These are phyloP conservation scores for Telenomus remus DNA, from an alignment of 1,140 invertebrate genomes.

Conservation along the genomic window DNA sequence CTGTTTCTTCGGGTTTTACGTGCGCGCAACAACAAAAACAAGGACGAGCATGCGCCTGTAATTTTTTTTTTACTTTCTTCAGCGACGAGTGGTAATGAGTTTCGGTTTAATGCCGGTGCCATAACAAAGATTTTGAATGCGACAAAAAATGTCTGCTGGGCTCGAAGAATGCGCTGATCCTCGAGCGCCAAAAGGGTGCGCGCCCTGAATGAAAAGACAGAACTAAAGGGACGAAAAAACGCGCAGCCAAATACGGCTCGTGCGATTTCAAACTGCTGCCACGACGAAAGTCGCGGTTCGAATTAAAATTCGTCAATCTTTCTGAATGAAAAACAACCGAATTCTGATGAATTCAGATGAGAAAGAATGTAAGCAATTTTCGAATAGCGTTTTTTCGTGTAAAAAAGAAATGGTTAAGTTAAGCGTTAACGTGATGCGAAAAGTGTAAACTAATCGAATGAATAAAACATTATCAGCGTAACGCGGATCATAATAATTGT, in stretches of 20 bases:
- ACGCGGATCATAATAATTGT: slow-evolving; percentile 36
- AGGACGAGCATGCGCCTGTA: slow-evolving; percentile 6
- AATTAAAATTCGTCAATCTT: too few species aligned
- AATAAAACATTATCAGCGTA: neutral
- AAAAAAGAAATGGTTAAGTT: too few species aligned
- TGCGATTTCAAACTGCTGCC: slow-evolving; percentile 12
- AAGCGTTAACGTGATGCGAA: neutral
- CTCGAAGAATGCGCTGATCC: slow-evolving; percentile 32
- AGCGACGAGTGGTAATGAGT: slow-evolving; percentile 46
- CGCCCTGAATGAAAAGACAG: slow-evolving; percentile 24
- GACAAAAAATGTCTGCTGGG: slow-evolving; percentile 42
- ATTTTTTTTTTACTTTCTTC: slow-evolving; percentile 7
- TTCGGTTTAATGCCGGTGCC: slow-evolving; percentile 38
- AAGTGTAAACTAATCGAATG: neutral
- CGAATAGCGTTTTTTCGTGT: too few species aligned
- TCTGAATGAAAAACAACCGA: too few species aligned
- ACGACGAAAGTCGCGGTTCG: neutral
- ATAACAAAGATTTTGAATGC: slow-evolving; percentile 47
- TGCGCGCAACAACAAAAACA: slow-evolving; percentile 34
- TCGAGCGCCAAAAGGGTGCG: slow-evolving; percentile 31
- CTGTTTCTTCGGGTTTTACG: slow-evolving; percentile 34
- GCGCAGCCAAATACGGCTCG: slow-evolving; percentile 28
- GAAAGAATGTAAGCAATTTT: too few species aligned
- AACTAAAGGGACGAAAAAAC: slow-evolving; percentile 11
- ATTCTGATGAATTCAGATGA: too few species aligned